Percentiles rank a stretch among this genome's conserved stretches.
Conservation (phyloP, 2,888 invertebrate genomes). For the Crossocerus cetratus region DNA sequence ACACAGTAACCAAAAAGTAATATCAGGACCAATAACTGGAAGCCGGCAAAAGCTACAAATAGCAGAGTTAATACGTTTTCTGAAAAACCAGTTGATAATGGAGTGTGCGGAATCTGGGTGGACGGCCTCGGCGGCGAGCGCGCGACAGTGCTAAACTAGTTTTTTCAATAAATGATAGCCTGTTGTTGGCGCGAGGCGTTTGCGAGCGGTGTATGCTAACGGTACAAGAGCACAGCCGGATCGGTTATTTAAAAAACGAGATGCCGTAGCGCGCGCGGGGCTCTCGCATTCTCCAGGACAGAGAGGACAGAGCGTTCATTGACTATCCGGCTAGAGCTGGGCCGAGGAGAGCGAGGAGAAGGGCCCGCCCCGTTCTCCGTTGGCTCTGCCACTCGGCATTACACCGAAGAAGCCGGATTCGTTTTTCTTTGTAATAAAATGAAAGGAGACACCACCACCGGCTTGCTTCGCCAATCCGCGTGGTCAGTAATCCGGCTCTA, state of each 20-base stretch:
- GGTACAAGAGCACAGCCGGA: neutral
- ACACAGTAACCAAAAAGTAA: too few species aligned
- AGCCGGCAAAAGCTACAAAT: too few species aligned
- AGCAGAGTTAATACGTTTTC: too few species aligned
- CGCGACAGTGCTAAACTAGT: neutral
- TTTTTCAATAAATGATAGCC: slow-evolving; percentile 58
- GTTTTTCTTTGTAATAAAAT: neutral
- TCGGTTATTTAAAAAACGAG: neutral
- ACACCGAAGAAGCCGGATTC: neutral
- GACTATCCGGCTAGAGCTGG: neutral
- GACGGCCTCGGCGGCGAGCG: neutral
- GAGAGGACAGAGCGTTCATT: slow-evolving; percentile 4
- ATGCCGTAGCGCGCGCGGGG: neutral
- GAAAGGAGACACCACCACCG: neutral
- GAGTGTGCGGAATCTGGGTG: too few species aligned
- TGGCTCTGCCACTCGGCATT: too few species aligned
- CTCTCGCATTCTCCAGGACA: neutral
- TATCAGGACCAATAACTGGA: too few species aligned
- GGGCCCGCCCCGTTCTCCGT: neutral
- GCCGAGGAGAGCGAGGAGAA: neutral
- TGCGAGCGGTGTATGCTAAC: neutral
- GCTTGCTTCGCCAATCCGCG: too few species aligned
- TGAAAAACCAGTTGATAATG: too few species aligned
- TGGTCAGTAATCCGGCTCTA: too few species aligned
- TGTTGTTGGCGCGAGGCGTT: slow-evolving; percentile 13